Evolutionary conservation across 2,888 invertebrate genomes (phyloP).

Genomic region (Xanthorhoe designata): DNA sequence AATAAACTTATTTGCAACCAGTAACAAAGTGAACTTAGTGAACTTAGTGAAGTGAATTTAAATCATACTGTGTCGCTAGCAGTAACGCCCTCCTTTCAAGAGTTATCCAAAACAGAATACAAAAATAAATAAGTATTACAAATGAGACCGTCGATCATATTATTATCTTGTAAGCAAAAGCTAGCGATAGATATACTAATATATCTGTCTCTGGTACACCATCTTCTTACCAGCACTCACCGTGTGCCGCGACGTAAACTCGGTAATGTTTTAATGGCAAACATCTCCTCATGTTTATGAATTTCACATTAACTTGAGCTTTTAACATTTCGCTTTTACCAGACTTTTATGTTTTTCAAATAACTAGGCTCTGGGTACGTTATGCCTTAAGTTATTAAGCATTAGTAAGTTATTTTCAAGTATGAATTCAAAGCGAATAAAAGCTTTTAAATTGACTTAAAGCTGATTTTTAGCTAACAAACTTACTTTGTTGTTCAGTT

Average conservation of each 20-base stretch:
- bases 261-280: conserved; percentile 45
- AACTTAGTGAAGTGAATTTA: no score
- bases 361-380: conserved; percentile 17
- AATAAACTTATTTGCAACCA: no score
- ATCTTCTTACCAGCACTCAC: conserved; percentile 31
- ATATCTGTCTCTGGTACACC: conserved; percentile 26
- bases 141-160: no score
- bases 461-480: neutral
- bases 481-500: neutral
- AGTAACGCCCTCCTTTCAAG: no score
- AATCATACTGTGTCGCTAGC: no score
- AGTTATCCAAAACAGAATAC: no score
- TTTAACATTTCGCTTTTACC: conserved; percentile 41
- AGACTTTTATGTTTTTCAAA: conserved; percentile 38
- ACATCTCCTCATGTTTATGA: conserved; percentile 45
- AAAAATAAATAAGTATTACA: no score
- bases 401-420: neutral
- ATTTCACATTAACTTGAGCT: conserved; percentile 44
- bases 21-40: no score
- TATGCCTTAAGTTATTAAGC: neutral
- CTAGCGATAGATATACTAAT: neutral
- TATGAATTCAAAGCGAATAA: neutral
- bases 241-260: conserved; percentile 39
- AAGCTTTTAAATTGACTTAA: neutral
- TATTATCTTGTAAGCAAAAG: no score